Evolutionary conservation across 1,140 invertebrate genomes (phyloP).

Genomic region (Philopotamus ludificatus): DNA sequence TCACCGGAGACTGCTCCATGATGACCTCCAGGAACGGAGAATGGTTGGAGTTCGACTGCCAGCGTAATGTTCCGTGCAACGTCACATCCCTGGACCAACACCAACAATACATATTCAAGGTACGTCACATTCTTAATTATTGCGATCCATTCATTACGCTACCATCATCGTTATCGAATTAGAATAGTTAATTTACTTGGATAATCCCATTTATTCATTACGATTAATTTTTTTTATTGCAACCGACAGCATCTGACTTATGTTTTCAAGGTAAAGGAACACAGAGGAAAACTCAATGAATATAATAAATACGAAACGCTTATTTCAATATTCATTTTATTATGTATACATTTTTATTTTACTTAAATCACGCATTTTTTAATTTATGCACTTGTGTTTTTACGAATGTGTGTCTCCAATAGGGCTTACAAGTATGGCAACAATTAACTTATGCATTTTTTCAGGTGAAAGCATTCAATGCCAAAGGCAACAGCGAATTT

Average conservation of each 20-base stretch:
- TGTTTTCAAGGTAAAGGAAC: slow-evolving; percentile 54
- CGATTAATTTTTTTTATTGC: slow-evolving; percentile 50
- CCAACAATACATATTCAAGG: slow-evolving; percentile 77
- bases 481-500: slow-evolving; percentile 79
- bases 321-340: slow-evolving; percentile 40
- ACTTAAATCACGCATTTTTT: slow-evolving; percentile 42
- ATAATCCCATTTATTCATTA: slow-evolving; percentile 42
- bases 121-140: slow-evolving; percentile 41
- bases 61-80: slow-evolving; percentile 82
- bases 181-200: slow-evolving; percentile 21
- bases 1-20: slow-evolving; percentile 62
- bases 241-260: slow-evolving; percentile 55
- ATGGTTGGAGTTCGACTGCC: slow-evolving; percentile 82
- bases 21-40: slow-evolving; percentile 61
- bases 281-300: slow-evolving; percentile 35
- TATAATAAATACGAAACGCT: slow-evolving; percentile 36
- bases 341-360: slow-evolving; percentile 33
- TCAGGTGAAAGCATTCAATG: slow-evolving; percentile 80
- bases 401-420: no score
- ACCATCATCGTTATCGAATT: slow-evolving; percentile 21
- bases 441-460: slow-evolving; percentile 42
- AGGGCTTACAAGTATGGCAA: no score
- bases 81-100: slow-evolving; percentile 80
- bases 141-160: slow-evolving; percentile 13
- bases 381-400: slow-evolving; percentile 40